Percentiles rank a stretch among this genome's conserved stretches.
Conservation (phyloP, 2,888 invertebrate species). For the Macrosoma leucophasiata region DNA sequence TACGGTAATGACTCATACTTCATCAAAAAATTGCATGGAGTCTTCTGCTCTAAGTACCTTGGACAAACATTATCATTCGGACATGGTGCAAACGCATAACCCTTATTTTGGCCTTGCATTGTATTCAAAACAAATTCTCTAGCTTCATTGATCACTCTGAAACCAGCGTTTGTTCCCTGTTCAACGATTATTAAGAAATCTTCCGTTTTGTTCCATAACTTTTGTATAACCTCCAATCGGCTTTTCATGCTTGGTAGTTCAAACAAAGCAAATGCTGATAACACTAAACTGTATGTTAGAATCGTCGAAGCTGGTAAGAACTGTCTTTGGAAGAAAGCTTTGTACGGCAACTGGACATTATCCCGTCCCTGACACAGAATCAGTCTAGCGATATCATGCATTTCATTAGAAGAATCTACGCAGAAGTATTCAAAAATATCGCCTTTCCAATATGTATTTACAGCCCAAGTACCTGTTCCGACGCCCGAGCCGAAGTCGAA, state of each 20-base stretch:
- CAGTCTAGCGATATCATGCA: conserved; percentile 87
- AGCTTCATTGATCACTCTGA: conserved; percentile 87
- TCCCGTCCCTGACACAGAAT: conserved; percentile 81
- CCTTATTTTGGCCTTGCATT: conserved; percentile 45
- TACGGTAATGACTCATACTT: conserved; percentile 76
- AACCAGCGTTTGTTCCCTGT: conserved; percentile 88
- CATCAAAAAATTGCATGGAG: conserved; percentile 87
- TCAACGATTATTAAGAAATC: conserved; percentile 90
- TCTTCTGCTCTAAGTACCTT: conserved; percentile 75
- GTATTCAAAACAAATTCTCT: conserved; percentile 84
- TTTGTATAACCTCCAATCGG: conserved; percentile 81
- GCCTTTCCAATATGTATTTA: conserved; percentile 81
- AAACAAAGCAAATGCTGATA: conserved; percentile 87
- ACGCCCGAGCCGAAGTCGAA: conserved; percentile 96
- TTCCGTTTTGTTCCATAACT: conserved; percentile 91
- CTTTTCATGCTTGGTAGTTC: conserved; percentile 82
- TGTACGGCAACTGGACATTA: conserved; percentile 73
- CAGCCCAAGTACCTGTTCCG: conserved; percentile 91
- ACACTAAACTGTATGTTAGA: conserved; percentile 84
- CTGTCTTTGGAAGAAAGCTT: conserved; percentile 84
- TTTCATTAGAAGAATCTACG: conserved; percentile 86
- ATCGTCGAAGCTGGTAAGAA: conserved; percentile 82
- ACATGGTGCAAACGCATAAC: conserved; percentile 89
- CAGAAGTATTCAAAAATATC: conserved; percentile 88
- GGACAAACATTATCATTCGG: conserved; percentile 90